phyloP scores from a whole-genome alignment of 2,113 vertebrate species.

The Aspiorhynchus laticeps region DNA sequence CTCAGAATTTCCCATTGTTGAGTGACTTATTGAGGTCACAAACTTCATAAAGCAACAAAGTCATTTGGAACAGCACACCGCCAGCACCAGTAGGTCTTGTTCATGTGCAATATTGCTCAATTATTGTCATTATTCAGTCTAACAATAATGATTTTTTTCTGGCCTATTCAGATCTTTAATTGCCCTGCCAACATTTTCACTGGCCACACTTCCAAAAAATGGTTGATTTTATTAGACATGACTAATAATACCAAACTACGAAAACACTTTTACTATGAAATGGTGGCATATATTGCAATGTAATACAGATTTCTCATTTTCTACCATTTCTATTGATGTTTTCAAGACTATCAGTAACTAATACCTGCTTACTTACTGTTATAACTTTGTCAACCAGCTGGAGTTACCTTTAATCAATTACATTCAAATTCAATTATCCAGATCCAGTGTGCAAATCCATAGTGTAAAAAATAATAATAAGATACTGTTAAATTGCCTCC shows the following conservation, averaged over 20 bases:
- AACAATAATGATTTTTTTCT: not conserved
- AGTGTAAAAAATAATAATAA: not conserved
- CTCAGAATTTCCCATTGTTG: conserved; percentile 22
- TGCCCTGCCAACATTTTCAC: not conserved
- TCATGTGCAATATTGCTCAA: not conserved
- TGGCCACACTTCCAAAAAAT: not conserved
- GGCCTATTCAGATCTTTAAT: not conserved
- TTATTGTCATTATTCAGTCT: not conserved
- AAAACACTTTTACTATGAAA: not conserved
- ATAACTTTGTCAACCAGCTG: not conserved
- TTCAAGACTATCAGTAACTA: not conserved
- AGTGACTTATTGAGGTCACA: conserved; percentile 43
- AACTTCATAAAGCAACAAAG: conserved; percentile 24
- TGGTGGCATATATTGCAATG: not conserved
- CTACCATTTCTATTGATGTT: not conserved
- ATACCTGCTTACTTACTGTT: not conserved
- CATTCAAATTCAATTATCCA: not conserved
- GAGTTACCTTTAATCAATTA: not conserved
- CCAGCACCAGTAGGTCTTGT: not conserved
- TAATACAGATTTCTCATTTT: not conserved
- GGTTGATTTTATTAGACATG: not conserved
- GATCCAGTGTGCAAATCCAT: not conserved
- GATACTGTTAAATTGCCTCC: not conserved
- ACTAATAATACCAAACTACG: not conserved
- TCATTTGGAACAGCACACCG: not conserved